Base-by-base conservation (phyloP, 2,113 vertebrate species). In the Oreochromis niloticus region DNA sequence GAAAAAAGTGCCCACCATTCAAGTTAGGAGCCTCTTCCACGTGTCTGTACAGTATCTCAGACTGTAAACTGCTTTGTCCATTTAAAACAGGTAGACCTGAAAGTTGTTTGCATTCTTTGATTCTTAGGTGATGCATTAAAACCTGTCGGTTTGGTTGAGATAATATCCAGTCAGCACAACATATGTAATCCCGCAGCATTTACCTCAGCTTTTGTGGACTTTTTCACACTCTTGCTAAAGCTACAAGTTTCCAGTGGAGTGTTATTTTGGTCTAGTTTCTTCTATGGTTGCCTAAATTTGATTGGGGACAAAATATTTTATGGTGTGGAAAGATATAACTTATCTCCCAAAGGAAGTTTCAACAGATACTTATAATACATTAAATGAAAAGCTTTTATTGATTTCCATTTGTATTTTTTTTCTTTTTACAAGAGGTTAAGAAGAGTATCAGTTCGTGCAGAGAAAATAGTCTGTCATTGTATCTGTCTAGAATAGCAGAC, bases 401-500 rank as follows among this genome's bases (percentile, higher is more conserved):
- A 1, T 52, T 82, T 59, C 13, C 82, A 7, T 39, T 39, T 39
- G 4, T 16, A 17, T 24, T 22, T 4, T 50, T 81, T 43, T n/a
- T 9, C 3, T 39, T 75, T 91, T 56, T 24, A 22, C 11, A 39
- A 24, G 14, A 73, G 52, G 36, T 66, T 16, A 43, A 83, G n/a
- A 68, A 85, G 52, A 81, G 75, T 22, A 13, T 81, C 8, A 11
- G 55, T n/a, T 83, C 41, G 4, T 56, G 48, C 57, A 48, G 55
- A 83, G 80, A 87, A 86, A 92, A 84, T 32, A 82, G 87, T 87
- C 83, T 57, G 86, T 92, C 91, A 90, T 85, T 88, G 83, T 66
- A n/a, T 86, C 86, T 93, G 96, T 95, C 96, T 97, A 91, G 80
- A 95, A 68, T 63, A 89, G 85, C 88, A 96, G 96, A 95, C 95